Evolutionary conservation across 2,113 vertebrate species (phyloP), one percentile per base, ranked within the genome.

Genomic region (Mesembrinibis cayennensis): DNA sequence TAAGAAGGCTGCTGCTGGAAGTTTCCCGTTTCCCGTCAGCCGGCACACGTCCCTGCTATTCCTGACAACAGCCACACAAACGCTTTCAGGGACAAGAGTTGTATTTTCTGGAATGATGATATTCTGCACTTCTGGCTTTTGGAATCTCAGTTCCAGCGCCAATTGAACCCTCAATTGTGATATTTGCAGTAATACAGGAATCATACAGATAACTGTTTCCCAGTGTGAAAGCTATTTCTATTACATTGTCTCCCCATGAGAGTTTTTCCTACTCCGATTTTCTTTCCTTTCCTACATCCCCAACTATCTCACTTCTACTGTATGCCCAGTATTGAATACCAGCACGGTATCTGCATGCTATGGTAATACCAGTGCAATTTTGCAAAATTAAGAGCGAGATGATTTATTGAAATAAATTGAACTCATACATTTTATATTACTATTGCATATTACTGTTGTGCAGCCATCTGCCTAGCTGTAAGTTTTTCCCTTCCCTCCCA

Each of bases 61-160:
- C 72, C 95, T 52, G 89, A 32, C 49, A 72, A 49, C 66, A 91
- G 88, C 93, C 87, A 10, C 42, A 40, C 40, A 70, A 73, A 3
- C 5, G 0, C 62, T 40, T 66, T 5, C 70, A 44, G 52, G 78
- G 72, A 42, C 25, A 23, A 55, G 36, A 82, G 36, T 12, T 0
- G 0, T 13, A 3, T 55, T 47, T 77, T 77, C 56, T 71, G 47
- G 8, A 74, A 50, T 0, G 1, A 22, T 1, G 27, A 5, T 25
- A 23, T 40, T 84, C 59, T 74, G 59, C n/a, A 16, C 50, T 61
- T 81, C 32, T 86, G 74, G 14, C 42, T 87, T 80, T 56, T 30
- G 11, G 42, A 12, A 14, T 78, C 34, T 52, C 73, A 26, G 62
- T 26, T 77, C 25, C 42, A 77, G 71, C 16, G 1, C 34, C 59